Evolutionary conservation across 2,888 invertebrate species (phyloP).

Genomic region (Heliconius ethilla): DNA sequence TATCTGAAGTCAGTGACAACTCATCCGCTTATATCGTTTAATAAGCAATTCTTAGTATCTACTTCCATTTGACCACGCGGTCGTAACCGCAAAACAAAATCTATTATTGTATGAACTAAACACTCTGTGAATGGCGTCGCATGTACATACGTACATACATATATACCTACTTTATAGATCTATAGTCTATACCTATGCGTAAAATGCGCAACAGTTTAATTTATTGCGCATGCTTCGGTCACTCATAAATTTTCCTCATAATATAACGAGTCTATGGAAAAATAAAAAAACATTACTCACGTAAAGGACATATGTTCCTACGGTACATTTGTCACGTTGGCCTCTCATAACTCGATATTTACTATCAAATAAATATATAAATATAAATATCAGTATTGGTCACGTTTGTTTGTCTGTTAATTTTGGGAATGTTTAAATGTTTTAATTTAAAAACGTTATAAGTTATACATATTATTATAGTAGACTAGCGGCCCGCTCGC

Average conservation of each 20-base stretch:
- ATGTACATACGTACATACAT: neutral
- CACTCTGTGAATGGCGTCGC: slow-evolving; percentile 3
- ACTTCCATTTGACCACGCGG: no score
- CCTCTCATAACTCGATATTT: slow-evolving; percentile 35
- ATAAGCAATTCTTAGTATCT: no score
- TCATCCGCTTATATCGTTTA: no score
- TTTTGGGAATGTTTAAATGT: neutral
- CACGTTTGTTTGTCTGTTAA: slow-evolving; percentile 6
- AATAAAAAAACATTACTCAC: slow-evolving; percentile 32
- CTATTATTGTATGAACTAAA: neutral
- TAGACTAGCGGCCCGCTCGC: no score
- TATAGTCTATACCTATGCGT: slow-evolving; percentile 9
- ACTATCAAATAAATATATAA: slow-evolving; percentile 8
- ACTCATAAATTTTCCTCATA: slow-evolving; percentile 32
- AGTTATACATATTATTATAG: no score
- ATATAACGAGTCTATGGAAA: slow-evolving; percentile 27
- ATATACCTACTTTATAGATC: neutral
- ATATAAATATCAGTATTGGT: neutral
- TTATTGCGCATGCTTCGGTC: slow-evolving; percentile 32
- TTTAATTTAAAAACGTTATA: neutral
- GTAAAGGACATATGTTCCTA: slow-evolving; percentile 27
- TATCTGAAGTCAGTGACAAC: no score
- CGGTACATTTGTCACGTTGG: slow-evolving; percentile 40
- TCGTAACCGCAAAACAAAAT: no score
- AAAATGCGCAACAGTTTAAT: slow-evolving; percentile 28